Evolutionary conservation across 2,888 invertebrate genomes (phyloP), one percentile per base, ranked within the genome.

Genomic region (Halocaridina rubra): DNA sequence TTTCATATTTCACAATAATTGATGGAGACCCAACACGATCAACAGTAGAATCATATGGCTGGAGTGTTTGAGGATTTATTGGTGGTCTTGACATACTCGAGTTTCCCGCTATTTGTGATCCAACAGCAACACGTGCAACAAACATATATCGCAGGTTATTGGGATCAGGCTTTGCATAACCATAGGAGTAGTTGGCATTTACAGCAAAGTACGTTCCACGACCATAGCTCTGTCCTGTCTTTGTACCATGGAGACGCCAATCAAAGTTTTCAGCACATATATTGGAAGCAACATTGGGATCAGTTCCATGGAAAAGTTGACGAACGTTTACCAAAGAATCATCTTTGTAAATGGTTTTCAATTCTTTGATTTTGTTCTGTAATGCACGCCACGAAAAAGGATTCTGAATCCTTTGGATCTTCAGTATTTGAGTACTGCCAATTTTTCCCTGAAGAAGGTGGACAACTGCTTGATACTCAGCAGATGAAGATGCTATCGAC

Each of bases 251-350:
- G 10, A 89, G 80, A 53, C 90, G 88, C 90, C 90, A 90, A 86
- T 90, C 88, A 32, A 90, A 90, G 87, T 90, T 90, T 27, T 89
- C 81, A 33, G 59, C 64, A 69, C 89, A 89, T 59, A 90, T 90
- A 13, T 78, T 87, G 7, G 81, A 33, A 1, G 89, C 76, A 80
- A 89, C 89, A 4, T 24, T 16, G 19, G 24, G 59, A 57, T 77
- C 84, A 5, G 90, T 90, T 10, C 90, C 90, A 77, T 90, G 90
- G 85, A 89, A 90, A 29, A 90, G 74, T 13, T 87, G 78, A 13
- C 71, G 32, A 76, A 89, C 88, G 33, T 86, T 24, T 13, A 89
- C 87, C 27, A 19, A 46, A 8, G 29, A 16, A 5, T 24, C 39
- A 24, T 77, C 76, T 7, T 57, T 59, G 33, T 85, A 81, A 16